These are phyloP conservation scores for Archips xylosteana DNA, from an alignment of 2,888 invertebrate species.

Conservation along the genomic window DNA sequence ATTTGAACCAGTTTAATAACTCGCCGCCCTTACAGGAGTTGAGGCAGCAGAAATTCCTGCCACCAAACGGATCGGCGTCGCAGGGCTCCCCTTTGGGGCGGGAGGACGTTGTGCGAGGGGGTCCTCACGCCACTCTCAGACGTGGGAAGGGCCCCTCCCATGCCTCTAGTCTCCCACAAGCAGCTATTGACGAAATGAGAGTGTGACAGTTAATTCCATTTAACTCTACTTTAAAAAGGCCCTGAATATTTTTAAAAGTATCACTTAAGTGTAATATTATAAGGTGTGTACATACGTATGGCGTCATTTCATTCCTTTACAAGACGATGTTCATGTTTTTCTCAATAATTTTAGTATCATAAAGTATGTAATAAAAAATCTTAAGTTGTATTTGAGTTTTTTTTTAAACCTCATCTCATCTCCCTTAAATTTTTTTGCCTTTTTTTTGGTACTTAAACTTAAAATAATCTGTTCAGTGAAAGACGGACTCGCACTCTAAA, in stretches of 20 bases:
- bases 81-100: constrained; percentile 69
- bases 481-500: no score
- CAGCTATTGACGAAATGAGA: constrained; percentile 95
- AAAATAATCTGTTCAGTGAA: no score
- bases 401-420: neutral
- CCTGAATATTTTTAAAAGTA: constrained; percentile 54
- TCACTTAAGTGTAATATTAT: constrained; percentile 66
- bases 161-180: constrained; percentile 89
- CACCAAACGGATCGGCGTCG: constrained; percentile 86
- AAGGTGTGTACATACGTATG: constrained; percentile 49
- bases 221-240: constrained; percentile 66
- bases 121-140: constrained; percentile 76
- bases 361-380: constrained; percentile 49
- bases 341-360: constrained; percentile 69
- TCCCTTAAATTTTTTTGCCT: no score
- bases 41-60: constrained; percentile 85
- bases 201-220: constrained; percentile 89
- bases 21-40: constrained; percentile 80
- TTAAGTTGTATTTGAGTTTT: neutral
- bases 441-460: no score
- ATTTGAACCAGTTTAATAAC: constrained; percentile 83
- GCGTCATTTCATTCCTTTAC: constrained; percentile 61
- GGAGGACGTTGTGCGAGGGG: constrained; percentile 59
- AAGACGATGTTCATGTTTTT: constrained; percentile 72
- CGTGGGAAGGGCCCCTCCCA: constrained; percentile 78